Base-by-base conservation (phyloP, 1,140 invertebrate genomes). In the Nebria ingens region DNA sequence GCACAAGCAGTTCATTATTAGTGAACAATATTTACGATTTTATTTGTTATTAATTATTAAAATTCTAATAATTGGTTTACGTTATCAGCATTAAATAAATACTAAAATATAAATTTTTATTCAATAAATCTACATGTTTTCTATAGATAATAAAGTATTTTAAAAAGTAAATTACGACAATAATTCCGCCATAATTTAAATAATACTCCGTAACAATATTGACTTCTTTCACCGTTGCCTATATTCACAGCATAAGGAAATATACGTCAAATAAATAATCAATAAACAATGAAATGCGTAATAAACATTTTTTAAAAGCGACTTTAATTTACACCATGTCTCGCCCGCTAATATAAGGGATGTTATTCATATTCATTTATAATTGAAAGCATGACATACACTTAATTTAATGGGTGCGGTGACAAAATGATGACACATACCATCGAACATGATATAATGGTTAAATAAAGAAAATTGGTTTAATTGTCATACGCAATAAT, bases 201-300 rank as follows among this genome's bases (percentile, higher is more conserved):
- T 20, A 59, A 66, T n/a, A n/a, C 64, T 69, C 63, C 62, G 65
- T 64, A 42, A 56, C 58, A 40, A 23, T 62, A 57, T 60, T 62
- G 58, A 64, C 63, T 62, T 63, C 62, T 65, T 64, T 63, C 60
- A 59, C 62, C 53, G 53, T 57, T 20, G 40, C 54, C 62, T 67
- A 64, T 64, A 65, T 66, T n/a, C n/a, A n/a, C 62, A 66, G 68
- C 63, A 68, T 70, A 70, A 69, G 71, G 66, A 40, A 19, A 23
- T 22, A 51, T 15, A 23, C 25, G n/a, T 34, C 25, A 34, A 34
- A n/a, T 6, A 34, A 34, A 34, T 34, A 34, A 34, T 34, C 25
- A n/a, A 34, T 34, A 34, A n/a, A n/a, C 25, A 34, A 34, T n/a
- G 25, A 34, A 34, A 34, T 34, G 25, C 25, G 25, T 34, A 34